phyloP scores from a whole-genome alignment of 1,140 invertebrate genomes.

The Samia ricini region DNA sequence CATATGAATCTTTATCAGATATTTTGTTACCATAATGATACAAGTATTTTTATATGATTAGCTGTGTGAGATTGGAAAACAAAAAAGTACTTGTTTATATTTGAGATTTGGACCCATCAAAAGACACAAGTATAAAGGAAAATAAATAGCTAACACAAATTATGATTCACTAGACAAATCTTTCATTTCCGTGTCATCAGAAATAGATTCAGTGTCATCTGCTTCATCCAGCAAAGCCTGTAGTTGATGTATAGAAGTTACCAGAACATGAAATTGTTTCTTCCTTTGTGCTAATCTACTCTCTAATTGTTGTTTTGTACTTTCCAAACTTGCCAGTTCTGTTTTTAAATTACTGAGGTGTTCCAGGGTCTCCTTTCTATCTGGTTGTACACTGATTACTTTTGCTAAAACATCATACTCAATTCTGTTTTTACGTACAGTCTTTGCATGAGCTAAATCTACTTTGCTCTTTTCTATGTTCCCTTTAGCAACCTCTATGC shows the following conservation, averaged over 20 bases:
- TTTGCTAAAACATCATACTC: conserved; percentile 96
- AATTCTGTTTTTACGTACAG: conserved; percentile 91
- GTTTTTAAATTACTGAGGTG: conserved; percentile 86
- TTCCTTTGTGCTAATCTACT: conserved; percentile 88
- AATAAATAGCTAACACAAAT: background rate
- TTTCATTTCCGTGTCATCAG: conserved; percentile 78
- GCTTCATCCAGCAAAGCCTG: conserved; percentile 85
- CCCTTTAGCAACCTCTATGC: conserved; percentile 86
- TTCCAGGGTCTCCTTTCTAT: conserved; percentile 89
- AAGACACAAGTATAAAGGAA: background rate
- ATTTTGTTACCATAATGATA: too few species aligned
- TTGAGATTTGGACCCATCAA: background rate
- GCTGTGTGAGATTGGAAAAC: background rate
- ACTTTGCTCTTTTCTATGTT: conserved; percentile 87
- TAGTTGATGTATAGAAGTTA: conserved; percentile 88
- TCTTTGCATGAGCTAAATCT: conserved; percentile 88
- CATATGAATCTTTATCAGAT: too few species aligned
- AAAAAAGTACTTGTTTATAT: background rate
- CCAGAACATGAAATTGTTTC: conserved; percentile 93
- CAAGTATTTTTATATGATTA: too few species aligned
- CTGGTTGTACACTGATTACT: conserved; percentile 93
- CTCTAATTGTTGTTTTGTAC: conserved; percentile 85
- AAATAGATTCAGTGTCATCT: conserved; percentile 80
- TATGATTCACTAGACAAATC: conserved; percentile 32
- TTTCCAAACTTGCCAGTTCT: conserved; percentile 83